Conservation (phyloP, 2,797 vertebrate genomes). For the Picus viridis region DNA sequence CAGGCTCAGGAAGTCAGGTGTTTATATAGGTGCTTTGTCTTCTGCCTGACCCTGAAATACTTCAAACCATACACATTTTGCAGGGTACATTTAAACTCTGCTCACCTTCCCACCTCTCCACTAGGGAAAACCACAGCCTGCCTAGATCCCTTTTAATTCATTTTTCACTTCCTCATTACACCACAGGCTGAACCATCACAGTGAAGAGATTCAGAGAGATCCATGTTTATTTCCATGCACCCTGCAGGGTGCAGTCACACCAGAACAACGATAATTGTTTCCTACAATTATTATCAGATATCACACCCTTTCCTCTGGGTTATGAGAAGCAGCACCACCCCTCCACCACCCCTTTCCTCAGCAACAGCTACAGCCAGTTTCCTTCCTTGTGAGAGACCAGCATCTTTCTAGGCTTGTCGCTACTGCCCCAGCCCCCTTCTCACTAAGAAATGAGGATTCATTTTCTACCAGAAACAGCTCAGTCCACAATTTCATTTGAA, state of each 20-base stretch:
- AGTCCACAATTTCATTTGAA: not conserved
- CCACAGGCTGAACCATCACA: not conserved
- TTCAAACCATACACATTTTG: not conserved
- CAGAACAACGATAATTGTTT: slow-evolving; percentile 43
- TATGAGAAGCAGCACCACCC: slow-evolving; percentile 17
- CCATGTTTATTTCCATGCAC: rapidly evolving
- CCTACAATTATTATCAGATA: slow-evolving; percentile 62
- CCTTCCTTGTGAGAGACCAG: slow-evolving; percentile 2
- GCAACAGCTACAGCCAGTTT: slow-evolving; percentile 16
- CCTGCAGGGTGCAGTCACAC: not conserved
- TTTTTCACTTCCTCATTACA: not conserved
- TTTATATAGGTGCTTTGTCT: not conserved
- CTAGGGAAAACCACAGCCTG: not conserved
- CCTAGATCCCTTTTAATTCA: not conserved
- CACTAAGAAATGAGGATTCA: not conserved
- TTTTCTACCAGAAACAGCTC: not conserved
- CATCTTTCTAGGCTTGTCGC: not conserved
- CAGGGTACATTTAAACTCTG: not conserved
- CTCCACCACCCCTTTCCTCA: not conserved
- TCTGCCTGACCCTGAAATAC: not conserved
- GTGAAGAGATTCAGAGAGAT: not conserved
- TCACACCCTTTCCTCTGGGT: slow-evolving; percentile 74
- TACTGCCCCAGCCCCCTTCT: not conserved
- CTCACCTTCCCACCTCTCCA: not conserved
- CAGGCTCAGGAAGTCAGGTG: not conserved